Evolutionary conservation across 2,113 vertebrate genomes (phyloP), one percentile per base, ranked within the genome.

Genomic region (Quiscalus mexicanus): DNA sequence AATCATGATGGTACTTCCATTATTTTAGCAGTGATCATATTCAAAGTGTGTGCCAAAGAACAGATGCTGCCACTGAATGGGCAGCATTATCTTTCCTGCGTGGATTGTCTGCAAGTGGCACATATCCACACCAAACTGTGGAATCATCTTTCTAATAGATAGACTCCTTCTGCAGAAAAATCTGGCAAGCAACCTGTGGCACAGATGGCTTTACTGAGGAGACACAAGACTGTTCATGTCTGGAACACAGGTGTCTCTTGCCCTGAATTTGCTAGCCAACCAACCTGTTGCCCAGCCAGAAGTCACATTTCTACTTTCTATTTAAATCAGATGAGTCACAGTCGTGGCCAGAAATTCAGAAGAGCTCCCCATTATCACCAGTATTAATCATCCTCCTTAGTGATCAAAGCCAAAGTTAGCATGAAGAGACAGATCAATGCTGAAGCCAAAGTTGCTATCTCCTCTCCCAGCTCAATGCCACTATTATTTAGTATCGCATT

Each of bases 31-130:
- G 47, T 28, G 55, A 70, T 89, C 81, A 69, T 47, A 83, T 88
- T 82, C 75, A 62, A 88, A 74, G 47, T 0, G 1, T 25, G 80
- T 47, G 90, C 94, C 87, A 94, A 86, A 97, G 82, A 96, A 88
- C 93, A 97, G 94, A 96, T 95, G 85, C 92, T 95, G 64, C 63
- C 67, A 88, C 60, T 95, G 95, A 96, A 96, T 86, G 82, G 91
- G 79, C 89, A 80, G 87, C 92, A 91, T 93, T 95, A 93, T 95
- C 87, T 90, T 90, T 94, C 71, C 87, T 96, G 91, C 20, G 18
- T 91, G 95, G 95, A 95, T 94, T 93, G 85, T 95, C 94, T 91
- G n/a, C n/a, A 87, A 89, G 89, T 83, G 90, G 96, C 93, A 93
- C 83, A 67, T 41, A 84, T 86, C 95, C 88, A 88, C 82, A 27